Base-by-base conservation (phyloP, 2,797 vertebrate genomes). In the Rousettus madagascariensis region DNA sequence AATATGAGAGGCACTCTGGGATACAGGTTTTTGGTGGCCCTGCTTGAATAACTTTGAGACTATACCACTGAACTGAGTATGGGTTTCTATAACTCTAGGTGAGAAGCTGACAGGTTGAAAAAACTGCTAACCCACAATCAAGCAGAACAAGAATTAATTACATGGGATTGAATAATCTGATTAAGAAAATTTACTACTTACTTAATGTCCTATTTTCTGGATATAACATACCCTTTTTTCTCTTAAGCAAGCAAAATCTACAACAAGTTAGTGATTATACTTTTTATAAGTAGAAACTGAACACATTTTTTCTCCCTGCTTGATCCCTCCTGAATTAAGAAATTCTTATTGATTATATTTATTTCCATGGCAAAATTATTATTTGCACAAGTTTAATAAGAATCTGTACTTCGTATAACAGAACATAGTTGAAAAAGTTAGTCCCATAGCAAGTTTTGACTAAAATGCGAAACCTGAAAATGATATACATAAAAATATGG, bases 331-430 rank as follows among this genome's bases (percentile, higher is more conserved):
- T 68, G 59, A 89, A 95, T 91, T 88, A 51, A 88, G 66, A 87
- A 57, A 79, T 96, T 88, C 69, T 95, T 89, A 33, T 26, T 68
- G 78, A 85, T 69, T 68, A 84, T n/a, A 75, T 63, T 57, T 93
- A 93, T 71, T 91, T 91, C 88, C 84, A 86, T 86, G 85, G 72
- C 46, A 92, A 77, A 86, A 66, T 75, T 63, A 71, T 91, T 93
- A 88, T 93, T 82, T 85, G 33, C 46, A 82, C 63, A 59, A 75
- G 61, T 71, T 95, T 66, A 46, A 6, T 80, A 75, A 88, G 78
- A 88, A 71, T 49, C 41, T 75, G 46, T 86, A 41, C 59, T 68
- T 61, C 86, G 84, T 69, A 43, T 75, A 78, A 75, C 26, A 88
- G 7, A 22, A 43, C 59, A 53, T 55, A 51, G 36, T 33, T 57